Conservation (phyloP, 2,888 invertebrate genomes). For the Caenorhabditis becei region DNA sequence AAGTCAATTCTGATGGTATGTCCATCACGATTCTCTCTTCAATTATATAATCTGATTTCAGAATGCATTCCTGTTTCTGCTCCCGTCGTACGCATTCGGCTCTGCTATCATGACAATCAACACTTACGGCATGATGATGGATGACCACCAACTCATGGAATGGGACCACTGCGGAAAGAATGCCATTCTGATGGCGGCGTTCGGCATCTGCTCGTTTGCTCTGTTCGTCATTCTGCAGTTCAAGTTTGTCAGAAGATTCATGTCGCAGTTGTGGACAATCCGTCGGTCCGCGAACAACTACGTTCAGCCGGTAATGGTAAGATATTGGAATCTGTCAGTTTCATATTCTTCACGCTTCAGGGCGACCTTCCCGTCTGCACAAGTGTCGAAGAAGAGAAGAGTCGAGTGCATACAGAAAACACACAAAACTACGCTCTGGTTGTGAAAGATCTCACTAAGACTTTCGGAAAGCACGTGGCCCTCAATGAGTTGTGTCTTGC, state of each 20-base stretch:
- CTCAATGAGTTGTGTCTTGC: constrained; percentile 73
- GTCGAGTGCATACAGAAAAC: constrained; percentile 21
- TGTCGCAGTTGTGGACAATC: constrained; percentile 54
- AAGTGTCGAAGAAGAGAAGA: constrained; percentile 39
- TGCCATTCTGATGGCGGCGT: constrained; percentile 67
- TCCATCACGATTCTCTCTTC: background rate
- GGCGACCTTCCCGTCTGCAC: constrained; percentile 38
- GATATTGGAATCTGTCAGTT: background rate
- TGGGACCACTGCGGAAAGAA: constrained; percentile 67
- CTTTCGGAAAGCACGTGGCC: constrained; percentile 58
- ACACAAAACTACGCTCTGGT: constrained; percentile 26
- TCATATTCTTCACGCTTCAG: constrained; percentile 11
- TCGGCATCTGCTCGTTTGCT: constrained; percentile 69
- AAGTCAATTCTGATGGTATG: constrained; percentile 42
- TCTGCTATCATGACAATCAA: constrained; percentile 61
- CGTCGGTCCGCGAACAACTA: constrained; percentile 39
- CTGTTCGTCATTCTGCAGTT: constrained; percentile 71
- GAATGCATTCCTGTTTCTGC: constrained; percentile 57
- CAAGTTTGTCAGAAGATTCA: constrained; percentile 43
- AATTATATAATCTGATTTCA: constrained; percentile 15
- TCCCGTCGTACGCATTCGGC: constrained; percentile 69
- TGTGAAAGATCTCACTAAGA: constrained; percentile 58
- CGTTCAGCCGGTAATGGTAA: constrained; percentile 46
- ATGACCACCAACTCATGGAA: constrained; percentile 30
- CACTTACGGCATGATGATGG: constrained; percentile 20